Percentiles rank a stretch among this genome's conserved stretches.
Conservation (phyloP, 2,888 invertebrate species). For the Hydraecia micacea region DNA sequence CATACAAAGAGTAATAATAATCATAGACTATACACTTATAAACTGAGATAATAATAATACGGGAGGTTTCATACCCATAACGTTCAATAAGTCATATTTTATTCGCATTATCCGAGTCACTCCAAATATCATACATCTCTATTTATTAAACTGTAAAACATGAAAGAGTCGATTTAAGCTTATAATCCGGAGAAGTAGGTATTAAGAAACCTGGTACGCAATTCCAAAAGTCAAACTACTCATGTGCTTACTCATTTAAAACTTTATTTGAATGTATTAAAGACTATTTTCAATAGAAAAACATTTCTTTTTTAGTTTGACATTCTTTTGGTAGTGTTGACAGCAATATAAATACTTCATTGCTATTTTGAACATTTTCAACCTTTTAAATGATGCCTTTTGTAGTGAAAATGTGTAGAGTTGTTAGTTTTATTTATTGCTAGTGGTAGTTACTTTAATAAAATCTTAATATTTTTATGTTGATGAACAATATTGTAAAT, state of each 20-base stretch:
- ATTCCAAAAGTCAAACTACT: neutral
- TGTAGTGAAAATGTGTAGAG: neutral
- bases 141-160: neutral
- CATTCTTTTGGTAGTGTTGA: constrained; percentile 23
- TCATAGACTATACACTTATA: too few species aligned
- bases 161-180: constrained; percentile 13
- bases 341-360: constrained; percentile 1
- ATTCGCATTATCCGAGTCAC: neutral
- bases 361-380: neutral
- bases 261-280: rapidly evolving
- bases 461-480: neutral
- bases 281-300: neutral
- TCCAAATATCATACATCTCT: neutral
- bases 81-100: too few species aligned
- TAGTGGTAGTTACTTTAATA: neutral
- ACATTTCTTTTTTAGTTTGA: constrained; percentile 17
- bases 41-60: too few species aligned
- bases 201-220: neutral
- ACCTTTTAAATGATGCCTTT: neutral
- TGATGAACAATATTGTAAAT: neutral
- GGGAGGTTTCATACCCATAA: too few species aligned
- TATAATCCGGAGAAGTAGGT: neutral
- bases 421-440: neutral
- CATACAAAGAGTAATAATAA: too few species aligned
- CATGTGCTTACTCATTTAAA: neutral